Percentiles rank a stretch among this genome's conserved stretches.
Conservation (phyloP, 2,888 invertebrate species). For the Agonum fuliginosum region DNA sequence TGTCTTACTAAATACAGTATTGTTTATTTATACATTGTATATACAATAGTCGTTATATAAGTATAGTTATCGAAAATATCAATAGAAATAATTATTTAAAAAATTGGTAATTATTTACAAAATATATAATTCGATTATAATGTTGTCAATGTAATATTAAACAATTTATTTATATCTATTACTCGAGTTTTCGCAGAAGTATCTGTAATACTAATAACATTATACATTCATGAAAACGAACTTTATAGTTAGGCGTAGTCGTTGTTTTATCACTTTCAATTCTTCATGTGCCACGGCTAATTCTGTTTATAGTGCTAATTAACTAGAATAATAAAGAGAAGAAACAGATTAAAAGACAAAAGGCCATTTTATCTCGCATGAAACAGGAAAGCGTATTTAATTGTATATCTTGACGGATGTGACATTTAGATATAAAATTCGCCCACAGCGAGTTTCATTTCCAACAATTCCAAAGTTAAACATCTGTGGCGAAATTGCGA, state of each 20-base stretch:
- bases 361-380: conserved; percentile 28
- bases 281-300: background rate
- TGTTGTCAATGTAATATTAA: too few species aligned
- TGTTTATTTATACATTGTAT: too few species aligned
- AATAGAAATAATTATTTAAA: too few species aligned
- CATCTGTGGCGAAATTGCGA: conserved; percentile 26
- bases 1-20: too few species aligned
- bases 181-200: too few species aligned
- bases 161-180: too few species aligned
- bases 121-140: too few species aligned
- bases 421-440: conserved; percentile 53
- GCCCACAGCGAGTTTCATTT: conserved; percentile 34
- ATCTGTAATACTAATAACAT: background rate
- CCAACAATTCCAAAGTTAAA: conserved; percentile 19
- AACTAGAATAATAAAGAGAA: conserved; percentile 38
- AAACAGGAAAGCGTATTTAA: conserved; percentile 56
- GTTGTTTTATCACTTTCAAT: background rate
- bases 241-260: background rate
- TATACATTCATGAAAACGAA: background rate
- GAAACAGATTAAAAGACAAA: conserved; percentile 44
- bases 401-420: conserved; percentile 56
- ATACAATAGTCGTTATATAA: too few species aligned
- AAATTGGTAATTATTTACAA: too few species aligned
- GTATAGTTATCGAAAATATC: too few species aligned
- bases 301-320: conserved; percentile 7